Percentiles rank a stretch among this genome's conserved stretches.
These are phyloP conservation scores for Montipora capricornis DNA, from an alignment of 64 coral and sea anemone species.

Conservation along the genomic window DNA sequence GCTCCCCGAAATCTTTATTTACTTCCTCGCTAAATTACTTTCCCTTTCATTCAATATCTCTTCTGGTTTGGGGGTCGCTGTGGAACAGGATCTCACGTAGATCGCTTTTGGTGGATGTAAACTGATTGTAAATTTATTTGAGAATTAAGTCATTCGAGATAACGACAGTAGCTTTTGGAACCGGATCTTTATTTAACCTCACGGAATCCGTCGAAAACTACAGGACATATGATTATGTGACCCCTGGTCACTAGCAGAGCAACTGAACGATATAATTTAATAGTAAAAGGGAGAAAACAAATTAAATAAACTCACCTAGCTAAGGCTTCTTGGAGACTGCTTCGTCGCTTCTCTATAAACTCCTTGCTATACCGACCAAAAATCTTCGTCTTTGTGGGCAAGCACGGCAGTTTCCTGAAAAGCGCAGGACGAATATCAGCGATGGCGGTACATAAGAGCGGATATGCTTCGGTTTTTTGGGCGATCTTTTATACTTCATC, in stretches of 20 bases:
- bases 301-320: not conserved
- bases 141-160: too few species aligned
- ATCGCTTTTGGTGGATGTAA: too few species aligned
- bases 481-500: not conserved
- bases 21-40: not conserved
- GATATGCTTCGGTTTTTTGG: not conserved
- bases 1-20: not conserved
- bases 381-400: constrained; percentile 23
- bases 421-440: not conserved
- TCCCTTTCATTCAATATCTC: too few species aligned
- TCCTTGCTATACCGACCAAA: constrained; percentile 32
- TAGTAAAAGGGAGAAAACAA: not conserved
- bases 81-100: too few species aligned
- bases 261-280: not conserved
- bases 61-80: too few species aligned
- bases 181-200: too few species aligned
- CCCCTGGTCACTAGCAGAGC: not conserved
- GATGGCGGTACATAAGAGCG: not conserved
- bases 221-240: too few species aligned
- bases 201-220: too few species aligned
- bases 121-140: too few species aligned
- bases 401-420: constrained; percentile 23
- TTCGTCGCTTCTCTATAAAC: constrained; percentile 40
- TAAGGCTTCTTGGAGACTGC: constrained; percentile 25
- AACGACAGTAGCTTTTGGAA: too few species aligned